phyloP scores from a whole-genome alignment of 2,888 invertebrate genomes.

The Drosophila vallismaia region DNA sequence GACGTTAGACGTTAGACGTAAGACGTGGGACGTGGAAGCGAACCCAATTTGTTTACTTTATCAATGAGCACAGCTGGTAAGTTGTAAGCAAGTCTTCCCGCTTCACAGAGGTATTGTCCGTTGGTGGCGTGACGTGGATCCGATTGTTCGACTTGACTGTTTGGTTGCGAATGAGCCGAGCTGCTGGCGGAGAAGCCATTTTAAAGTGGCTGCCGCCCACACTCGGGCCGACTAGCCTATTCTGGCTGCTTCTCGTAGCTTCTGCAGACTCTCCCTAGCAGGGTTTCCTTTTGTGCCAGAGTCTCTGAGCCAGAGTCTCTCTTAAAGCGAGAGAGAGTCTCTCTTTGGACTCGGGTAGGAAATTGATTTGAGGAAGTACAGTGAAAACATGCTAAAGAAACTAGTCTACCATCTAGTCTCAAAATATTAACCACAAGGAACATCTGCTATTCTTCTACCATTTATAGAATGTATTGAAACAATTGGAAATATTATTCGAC shows the following conservation, averaged over 20 bases:
- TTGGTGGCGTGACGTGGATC: slow-evolving; percentile 27
- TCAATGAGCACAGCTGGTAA: slow-evolving; percentile 26
- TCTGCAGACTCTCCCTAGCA: slow-evolving; percentile 1
- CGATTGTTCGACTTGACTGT: slow-evolving; percentile 9
- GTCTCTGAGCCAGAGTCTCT: background rate
- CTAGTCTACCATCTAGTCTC: too few species aligned
- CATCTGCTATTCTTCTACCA: slow-evolving; percentile 87
- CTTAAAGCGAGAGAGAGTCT: background rate
- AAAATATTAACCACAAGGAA: slow-evolving; percentile 85
- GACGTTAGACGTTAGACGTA: too few species aligned
- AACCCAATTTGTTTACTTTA: slow-evolving; percentile 34
- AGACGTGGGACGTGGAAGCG: background rate
- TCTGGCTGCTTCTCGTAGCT: slow-evolving; percentile 43
- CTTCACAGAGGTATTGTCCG: background rate
- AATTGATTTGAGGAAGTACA: slow-evolving; percentile 1
- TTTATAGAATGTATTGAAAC: slow-evolving; percentile 91
- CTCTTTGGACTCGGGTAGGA: background rate
- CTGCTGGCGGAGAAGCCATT: slow-evolving; percentile 28
- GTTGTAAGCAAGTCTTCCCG: too few species aligned
- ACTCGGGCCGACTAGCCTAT: slow-evolving; percentile 22
- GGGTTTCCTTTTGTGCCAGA: background rate
- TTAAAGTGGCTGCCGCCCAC: slow-evolving; percentile 41
- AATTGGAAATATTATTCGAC: slow-evolving; percentile 89
- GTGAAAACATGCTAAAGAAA: background rate
- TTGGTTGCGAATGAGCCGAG: slow-evolving; percentile 33